Evolutionary conservation across 2,113 vertebrate genomes (phyloP), one percentile per base, ranked within the genome.

Genomic region (Trochalopteron elliotii): DNA sequence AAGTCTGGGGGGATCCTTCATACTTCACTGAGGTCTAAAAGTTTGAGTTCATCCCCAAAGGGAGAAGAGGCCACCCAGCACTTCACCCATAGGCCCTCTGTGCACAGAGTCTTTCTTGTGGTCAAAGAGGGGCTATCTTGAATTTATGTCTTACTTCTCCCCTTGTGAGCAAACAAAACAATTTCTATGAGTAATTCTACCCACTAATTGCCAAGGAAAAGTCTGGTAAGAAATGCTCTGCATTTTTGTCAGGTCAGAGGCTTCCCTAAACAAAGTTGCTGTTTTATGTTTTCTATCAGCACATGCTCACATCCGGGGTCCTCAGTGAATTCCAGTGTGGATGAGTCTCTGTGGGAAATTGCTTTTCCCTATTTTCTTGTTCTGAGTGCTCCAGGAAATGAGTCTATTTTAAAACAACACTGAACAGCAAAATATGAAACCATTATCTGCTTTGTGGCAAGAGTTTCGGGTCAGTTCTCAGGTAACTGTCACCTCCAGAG

Each of bases 241-340:
- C 85, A 95, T 97, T 94, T 96, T 96, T 96, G 84, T 90, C 77
- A 93, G 87, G 92, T 90, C 87, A 95, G 93, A 97, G 93, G 86
- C 94, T 92, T 96, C 88, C 83, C 94, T 93, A 96, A 93, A 93
- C 96, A 95, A 94, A 95, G 65, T 82, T 74, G 75, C 61, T 83
- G 81, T 2, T 91, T 74, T 83, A 24, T 91, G 88, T 88, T 96
- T 93, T 78, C 64, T 47, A 94, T 64, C 81, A 81, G 90, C 61
- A 79, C 87, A 94, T 86, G 82, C 52, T 74, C 88, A 67, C 56
- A 95, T 97, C 93, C 77, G 68, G 97, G 90, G 74, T 92, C 90
- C 79, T 71, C 1, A 0, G 83, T 39, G 76, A 95, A 96, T 96
- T 96, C 90, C 85, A 94, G 74, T 1, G 23, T 39, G 80, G 83